A percentile compares a stretch with the other conserved stretches of the same genome.
Evolutionary conservation across 2,113 vertebrate species (phyloP).

Genomic region (Sinocyclocheilus maitianheensis): DNA sequence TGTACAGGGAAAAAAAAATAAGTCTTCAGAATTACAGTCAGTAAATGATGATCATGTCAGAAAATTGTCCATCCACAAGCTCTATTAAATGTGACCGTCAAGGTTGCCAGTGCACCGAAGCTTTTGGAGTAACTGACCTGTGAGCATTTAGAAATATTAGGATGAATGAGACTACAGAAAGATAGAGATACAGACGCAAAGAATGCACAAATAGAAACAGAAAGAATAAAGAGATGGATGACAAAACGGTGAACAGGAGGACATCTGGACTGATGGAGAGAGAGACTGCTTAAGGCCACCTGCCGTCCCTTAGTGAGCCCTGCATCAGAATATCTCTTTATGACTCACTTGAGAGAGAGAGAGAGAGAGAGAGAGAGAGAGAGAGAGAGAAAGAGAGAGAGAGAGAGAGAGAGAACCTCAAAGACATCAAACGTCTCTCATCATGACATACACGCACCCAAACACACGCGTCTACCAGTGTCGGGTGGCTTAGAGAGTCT

Average conservation of each 20-base stretch:
- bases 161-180: conserved; percentile 1
- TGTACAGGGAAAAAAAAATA: neutral
- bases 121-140: conserved; percentile 8
- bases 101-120: neutral
- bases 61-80: neutral
- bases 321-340: conserved; percentile 4
- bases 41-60: neutral
- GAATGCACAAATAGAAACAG: neutral
- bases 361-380: neutral
- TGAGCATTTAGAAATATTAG: conserved; percentile 1
- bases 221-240: neutral
- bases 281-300: conserved; percentile 19
- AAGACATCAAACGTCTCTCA: conserved; percentile 46
- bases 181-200: neutral
- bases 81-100: conserved; percentile 13
- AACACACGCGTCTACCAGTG: conserved; percentile 7
- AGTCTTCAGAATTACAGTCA: neutral
- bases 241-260: neutral
- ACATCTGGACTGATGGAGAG: conserved; percentile 15
- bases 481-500: conserved; percentile 48
- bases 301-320: conserved; percentile 28
- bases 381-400: neutral
- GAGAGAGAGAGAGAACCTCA: conserved; percentile 32
- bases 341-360: conserved; percentile 37
- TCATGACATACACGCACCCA: conserved; percentile 29